Evolutionary conservation across 2,888 invertebrate species (phyloP).

Genomic region (Saturnia japonica): DNA sequence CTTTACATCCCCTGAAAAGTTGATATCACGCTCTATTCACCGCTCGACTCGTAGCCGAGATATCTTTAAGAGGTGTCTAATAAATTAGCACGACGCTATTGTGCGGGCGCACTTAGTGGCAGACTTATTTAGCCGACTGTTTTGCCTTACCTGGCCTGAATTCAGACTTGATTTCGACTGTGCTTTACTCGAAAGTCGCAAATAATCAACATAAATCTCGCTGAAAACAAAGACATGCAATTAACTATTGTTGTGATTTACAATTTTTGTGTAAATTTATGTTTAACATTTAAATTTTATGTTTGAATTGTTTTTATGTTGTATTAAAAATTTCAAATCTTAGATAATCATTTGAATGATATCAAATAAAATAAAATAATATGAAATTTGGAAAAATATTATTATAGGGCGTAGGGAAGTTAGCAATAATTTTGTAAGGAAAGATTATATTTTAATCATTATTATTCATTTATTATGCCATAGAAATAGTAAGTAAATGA

Average conservation of each 20-base stretch:
- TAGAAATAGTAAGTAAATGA: too few relatives aligned
- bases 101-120: constrained; percentile 71
- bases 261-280: background rate
- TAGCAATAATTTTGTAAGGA: too few relatives aligned
- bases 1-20: background rate
- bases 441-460: too few relatives aligned
- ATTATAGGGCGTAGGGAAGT: too few relatives aligned
- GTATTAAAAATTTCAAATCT: too few relatives aligned
- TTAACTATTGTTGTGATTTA: constrained; percentile 1
- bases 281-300: background rate
- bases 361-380: too few relatives aligned
- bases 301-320: background rate
- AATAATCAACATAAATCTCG: constrained; percentile 11
- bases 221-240: constrained; percentile 6
- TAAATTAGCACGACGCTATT: constrained; percentile 71
- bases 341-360: too few relatives aligned
- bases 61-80: constrained; percentile 64
- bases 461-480: too few relatives aligned
- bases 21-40: background rate
- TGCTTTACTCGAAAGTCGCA: constrained; percentile 16
- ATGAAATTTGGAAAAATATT: too few relatives aligned
- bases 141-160: constrained; percentile 41
- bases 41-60: constrained; percentile 38
- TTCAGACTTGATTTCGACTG: constrained; percentile 31
- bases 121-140: constrained; percentile 73